These are phyloP conservation scores for Pterocles burchelli DNA, from an alignment of 2,113 vertebrate genomes.

Conservation along the genomic window DNA sequence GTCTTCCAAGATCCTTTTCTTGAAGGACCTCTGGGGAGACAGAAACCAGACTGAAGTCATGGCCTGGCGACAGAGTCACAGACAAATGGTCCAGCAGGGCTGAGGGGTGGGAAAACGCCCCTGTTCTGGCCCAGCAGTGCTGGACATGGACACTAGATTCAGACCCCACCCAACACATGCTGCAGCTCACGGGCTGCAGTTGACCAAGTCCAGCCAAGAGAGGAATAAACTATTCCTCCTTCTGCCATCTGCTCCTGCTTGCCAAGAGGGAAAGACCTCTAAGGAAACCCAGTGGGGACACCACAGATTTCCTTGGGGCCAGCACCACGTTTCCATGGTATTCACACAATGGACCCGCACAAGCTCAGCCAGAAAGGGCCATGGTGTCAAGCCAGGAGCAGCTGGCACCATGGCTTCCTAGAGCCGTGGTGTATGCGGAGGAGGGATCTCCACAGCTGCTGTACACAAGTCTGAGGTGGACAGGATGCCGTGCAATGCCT, in stretches of 20 bases:
- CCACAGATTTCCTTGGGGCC: not conserved
- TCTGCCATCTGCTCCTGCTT: not conserved
- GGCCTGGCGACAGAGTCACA: accelerated
- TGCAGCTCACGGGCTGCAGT: not conserved
- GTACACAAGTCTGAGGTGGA: not conserved
- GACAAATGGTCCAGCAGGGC: not conserved
- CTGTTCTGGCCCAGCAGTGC: not conserved
- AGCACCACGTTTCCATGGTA: not conserved
- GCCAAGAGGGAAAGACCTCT: not conserved
- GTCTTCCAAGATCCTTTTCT: not conserved
- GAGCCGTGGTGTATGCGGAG: not conserved
- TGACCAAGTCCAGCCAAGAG: not conserved
- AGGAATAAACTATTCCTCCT: not conserved
- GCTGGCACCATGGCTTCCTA: not conserved
- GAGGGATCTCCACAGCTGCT: not conserved
- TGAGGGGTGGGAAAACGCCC: not conserved
- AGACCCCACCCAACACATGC: not conserved
- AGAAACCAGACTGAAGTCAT: not conserved
- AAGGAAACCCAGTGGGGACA: not conserved
- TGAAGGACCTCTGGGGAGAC: not conserved
- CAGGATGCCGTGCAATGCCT: not conserved
- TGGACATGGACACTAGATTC: not conserved
- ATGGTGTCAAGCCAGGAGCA: not conserved
- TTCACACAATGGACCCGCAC: not conserved
- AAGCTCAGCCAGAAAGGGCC: not conserved